phyloP scores from a whole-genome alignment of 1,140 invertebrate genomes.

The Octopus bimaculoides region DNA sequence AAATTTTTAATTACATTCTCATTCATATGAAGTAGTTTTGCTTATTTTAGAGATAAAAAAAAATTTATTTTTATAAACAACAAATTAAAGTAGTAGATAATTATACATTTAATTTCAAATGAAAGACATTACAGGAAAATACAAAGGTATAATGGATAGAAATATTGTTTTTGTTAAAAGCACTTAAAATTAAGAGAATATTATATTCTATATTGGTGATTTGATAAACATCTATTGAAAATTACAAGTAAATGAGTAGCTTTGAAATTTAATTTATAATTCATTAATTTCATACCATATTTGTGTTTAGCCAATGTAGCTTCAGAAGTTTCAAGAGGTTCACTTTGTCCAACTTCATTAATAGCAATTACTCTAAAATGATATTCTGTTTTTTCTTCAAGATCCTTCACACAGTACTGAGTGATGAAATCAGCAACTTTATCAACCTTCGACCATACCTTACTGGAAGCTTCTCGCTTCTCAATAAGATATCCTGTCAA shows the following conservation, averaged over 20 bases:
- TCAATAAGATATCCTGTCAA: constrained; percentile 93
- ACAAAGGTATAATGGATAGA: not conserved
- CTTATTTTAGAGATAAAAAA: not conserved
- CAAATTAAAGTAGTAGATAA: constrained; percentile 16
- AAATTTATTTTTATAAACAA: not conserved
- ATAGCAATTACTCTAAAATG: constrained; percentile 88
- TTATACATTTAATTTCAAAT: not conserved
- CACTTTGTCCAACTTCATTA: constrained; percentile 36
- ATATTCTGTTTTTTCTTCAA: constrained; percentile 87
- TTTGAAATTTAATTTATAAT: constrained; percentile 66
- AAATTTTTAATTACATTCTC: constrained; percentile 1
- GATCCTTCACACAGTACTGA: constrained; percentile 82
- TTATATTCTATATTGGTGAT: too few relatives aligned
- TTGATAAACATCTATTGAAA: too few relatives aligned
- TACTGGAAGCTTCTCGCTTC: constrained; percentile 68
- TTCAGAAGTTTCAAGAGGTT: constrained; percentile 73
- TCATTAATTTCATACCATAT: constrained; percentile 72
- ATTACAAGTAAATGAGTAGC: too few relatives aligned
- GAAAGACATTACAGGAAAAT: not conserved
- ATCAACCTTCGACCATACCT: constrained; percentile 54
- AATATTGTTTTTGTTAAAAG: not conserved
- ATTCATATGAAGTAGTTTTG: not conserved
- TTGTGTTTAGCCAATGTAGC: constrained; percentile 41
- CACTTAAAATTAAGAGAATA: not conserved
- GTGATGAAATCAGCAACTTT: constrained; percentile 71